Evolutionary conservation across 2,113 vertebrate genomes (phyloP).

Genomic region (Xyliphius kryptos): DNA sequence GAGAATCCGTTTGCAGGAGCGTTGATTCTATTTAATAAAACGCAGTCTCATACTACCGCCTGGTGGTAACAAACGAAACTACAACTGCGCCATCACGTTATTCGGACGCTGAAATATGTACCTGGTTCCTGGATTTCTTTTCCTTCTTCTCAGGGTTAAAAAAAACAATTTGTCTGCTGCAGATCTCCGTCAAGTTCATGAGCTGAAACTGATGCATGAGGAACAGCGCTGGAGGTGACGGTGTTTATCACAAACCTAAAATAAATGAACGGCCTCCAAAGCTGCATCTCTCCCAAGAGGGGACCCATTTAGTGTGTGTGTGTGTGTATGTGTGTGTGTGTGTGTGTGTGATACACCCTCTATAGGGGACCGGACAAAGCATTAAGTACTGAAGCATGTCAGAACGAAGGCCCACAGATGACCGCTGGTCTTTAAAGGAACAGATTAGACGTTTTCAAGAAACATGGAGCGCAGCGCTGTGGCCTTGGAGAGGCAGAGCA

Average conservation of each 20-base stretch:
- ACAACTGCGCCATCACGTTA: not conserved
- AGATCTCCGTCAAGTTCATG: not conserved
- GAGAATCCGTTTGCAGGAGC: not conserved
- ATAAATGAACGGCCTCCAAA: slow-evolving; percentile 49
- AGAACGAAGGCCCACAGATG: slow-evolving; percentile 38
- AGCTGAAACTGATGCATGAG: slow-evolving; percentile 1
- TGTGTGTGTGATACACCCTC: slow-evolving; percentile 21
- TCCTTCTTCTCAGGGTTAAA: slow-evolving; percentile 1
- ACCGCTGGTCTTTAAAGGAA: slow-evolving; percentile 39
- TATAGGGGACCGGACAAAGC: slow-evolving; percentile 21
- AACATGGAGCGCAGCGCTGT: slow-evolving; percentile 28
- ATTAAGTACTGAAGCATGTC: slow-evolving; percentile 46
- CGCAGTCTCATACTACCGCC: slow-evolving; percentile 56
- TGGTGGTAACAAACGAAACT: slow-evolving; percentile 45
- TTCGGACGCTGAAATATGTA: not conserved
- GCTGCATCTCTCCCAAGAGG: slow-evolving; percentile 38
- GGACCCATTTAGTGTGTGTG: slow-evolving; percentile 15
- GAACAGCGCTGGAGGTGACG: slow-evolving; percentile 38
- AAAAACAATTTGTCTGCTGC: slow-evolving; percentile 9
- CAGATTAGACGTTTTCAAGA: slow-evolving; percentile 39
- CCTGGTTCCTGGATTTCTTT: not conserved
- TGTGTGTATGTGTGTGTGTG: slow-evolving; percentile 23
- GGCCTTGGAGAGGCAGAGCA: slow-evolving; percentile 28
- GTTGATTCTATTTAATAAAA: not conserved
- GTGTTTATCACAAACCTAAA: slow-evolving; percentile 45